phyloP scores from a whole-genome alignment of 1,140 invertebrate species.

The Drosophila pandora region DNA sequence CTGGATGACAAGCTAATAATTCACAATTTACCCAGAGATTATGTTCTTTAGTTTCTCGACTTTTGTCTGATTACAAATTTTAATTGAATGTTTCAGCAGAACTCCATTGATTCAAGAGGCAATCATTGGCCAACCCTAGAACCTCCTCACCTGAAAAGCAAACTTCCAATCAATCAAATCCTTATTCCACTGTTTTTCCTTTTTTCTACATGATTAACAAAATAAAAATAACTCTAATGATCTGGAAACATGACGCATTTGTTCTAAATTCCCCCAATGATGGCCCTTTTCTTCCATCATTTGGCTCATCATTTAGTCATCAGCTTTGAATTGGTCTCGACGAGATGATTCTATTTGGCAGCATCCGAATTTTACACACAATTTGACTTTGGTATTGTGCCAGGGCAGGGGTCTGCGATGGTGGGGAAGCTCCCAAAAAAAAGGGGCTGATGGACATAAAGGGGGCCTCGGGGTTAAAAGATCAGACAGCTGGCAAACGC shows the following conservation, averaged over 20 bases:
- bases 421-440: conserved; percentile 23
- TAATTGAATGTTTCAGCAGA: no score
- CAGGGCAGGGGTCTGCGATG: conserved; percentile 9
- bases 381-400: conserved; percentile 73
- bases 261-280: conserved; percentile 18
- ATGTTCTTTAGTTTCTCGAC: not conserved
- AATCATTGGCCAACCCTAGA: no score
- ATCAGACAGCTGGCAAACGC: conserved; percentile 47
- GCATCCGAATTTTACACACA: conserved; percentile 57
- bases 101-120: no score
- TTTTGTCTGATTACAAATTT: not conserved
- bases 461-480: conserved; percentile 11
- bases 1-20: conserved; percentile 42
- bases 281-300: conserved; percentile 25
- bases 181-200: no score
- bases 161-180: no score
- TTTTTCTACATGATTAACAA: conserved; percentile 11
- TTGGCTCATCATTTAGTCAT: conserved; percentile 53
- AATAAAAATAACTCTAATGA: conserved; percentile 53
- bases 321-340: conserved; percentile 42
- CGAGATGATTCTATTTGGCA: conserved; percentile 71
- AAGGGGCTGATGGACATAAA: not conserved
- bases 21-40: conserved; percentile 2
- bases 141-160: no score
- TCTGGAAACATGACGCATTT: conserved; percentile 43